These are phyloP conservation scores for Psilopsiagon aymara DNA, from an alignment of 2,113 vertebrate species.

Conservation along the genomic window DNA sequence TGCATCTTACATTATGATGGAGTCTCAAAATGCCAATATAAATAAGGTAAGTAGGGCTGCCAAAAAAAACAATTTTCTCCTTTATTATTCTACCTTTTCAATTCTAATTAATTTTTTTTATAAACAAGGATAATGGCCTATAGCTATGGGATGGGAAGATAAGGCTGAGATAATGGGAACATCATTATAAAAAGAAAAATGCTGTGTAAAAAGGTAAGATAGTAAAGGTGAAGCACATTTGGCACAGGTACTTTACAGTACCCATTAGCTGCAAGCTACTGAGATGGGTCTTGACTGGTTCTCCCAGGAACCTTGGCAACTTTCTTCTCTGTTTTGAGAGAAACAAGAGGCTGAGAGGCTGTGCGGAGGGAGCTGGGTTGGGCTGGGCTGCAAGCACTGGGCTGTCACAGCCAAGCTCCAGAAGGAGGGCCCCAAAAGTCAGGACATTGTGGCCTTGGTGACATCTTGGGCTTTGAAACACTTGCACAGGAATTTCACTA, in stretches of 20 bases:
- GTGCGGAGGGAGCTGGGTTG: neutral
- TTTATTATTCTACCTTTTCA: slow-evolving; percentile 64
- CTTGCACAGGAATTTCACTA: neutral
- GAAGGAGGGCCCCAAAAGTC: neutral
- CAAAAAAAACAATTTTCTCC: slow-evolving; percentile 43
- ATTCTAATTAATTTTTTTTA: slow-evolving; percentile 62
- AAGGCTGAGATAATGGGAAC: slow-evolving; percentile 50
- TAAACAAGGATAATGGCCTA: slow-evolving; percentile 13
- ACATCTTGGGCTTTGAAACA: neutral
- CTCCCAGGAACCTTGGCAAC: slow-evolving; percentile 45
- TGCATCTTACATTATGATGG: neutral
- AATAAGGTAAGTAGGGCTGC: slow-evolving; percentile 23
- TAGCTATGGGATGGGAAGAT: slow-evolving; percentile 56
- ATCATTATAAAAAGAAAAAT: slow-evolving; percentile 42
- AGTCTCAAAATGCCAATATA: slow-evolving; percentile 47
- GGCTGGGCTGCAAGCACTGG: neutral
- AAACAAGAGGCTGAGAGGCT: slow-evolving; percentile 29
- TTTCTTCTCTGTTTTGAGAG: slow-evolving; percentile 36
- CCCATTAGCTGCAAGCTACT: slow-evolving; percentile 32
- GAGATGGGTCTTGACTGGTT: slow-evolving; percentile 67
- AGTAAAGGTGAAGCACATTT: slow-evolving; percentile 47
- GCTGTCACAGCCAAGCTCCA: neutral
- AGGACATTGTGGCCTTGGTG: neutral
- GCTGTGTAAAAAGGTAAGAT: slow-evolving; percentile 49
- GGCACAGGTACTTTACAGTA: slow-evolving; percentile 7